Base-by-base conservation (phyloP, 1,140 invertebrate species). In the Doryteuthis pealeii region DNA sequence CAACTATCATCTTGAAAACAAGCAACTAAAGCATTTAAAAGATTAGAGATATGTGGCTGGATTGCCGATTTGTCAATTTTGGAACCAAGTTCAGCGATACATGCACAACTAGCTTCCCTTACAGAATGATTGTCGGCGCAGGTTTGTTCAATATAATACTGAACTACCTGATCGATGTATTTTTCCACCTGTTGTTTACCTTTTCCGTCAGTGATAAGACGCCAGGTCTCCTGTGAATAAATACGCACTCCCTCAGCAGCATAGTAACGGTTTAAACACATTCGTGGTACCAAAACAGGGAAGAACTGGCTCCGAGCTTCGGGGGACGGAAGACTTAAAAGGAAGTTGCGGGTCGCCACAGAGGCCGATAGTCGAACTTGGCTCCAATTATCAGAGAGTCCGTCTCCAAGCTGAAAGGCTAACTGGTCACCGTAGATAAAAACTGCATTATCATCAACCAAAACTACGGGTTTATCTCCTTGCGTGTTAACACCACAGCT, bases 231-330 rank as follows among this genome's bases (percentile, higher is more conserved):
- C 82, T 91, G 90, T 35, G 89, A 90, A 78, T 90, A 90, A 18
- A 91, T 87, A 43, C 90, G 80, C 3, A 91, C 90, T 65, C 90
- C 90, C 80, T 91, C 90, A 49, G 90, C 90, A 54, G 90, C 86
- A 81, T 91, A 91, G 81, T 91, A 91, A 89, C 90, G 89, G 80
- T 91, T 91, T 10, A 91, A 83, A 80, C 91, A 91, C 84, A 91
- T 88, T 73, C 87, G 82, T 35, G 91, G 90, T 67, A 91, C 80
- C 15, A 91, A 82, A 10, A 85, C 74, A 33, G 89, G 85, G 76
- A 86, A 91, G 78, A 89, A 91, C 35, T 85, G 80, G 74, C 89
- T 86, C 78, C 86, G 81, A 0, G 84, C 81, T 70, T 88, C 84
- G 10, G 87, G 82, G 70, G 85, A 76, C 35, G 87, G 87, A 43